phyloP scores from a whole-genome alignment of 1,140 invertebrate genomes.

The Drosophila paulistorum region DNA sequence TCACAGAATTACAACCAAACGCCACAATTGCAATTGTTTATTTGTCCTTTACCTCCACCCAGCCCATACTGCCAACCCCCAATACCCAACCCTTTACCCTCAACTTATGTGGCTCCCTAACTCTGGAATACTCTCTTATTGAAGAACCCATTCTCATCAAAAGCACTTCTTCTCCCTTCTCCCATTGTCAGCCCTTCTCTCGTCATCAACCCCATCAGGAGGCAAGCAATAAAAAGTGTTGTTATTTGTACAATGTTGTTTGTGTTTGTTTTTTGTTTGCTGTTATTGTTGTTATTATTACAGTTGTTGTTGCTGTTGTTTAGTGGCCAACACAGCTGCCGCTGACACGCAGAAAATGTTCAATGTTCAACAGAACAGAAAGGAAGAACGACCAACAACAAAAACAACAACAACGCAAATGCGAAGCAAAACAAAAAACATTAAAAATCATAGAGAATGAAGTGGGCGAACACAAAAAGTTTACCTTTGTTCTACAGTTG shows the following conservation, averaged over 20 bases:
- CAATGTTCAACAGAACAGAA: slow-evolving; percentile 56
- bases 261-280: slow-evolving; percentile 63
- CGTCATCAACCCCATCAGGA: slow-evolving; percentile 39
- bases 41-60: slow-evolving; percentile 59
- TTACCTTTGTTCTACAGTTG: slow-evolving; percentile 56
- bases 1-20: slow-evolving; percentile 68
- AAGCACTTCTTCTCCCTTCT: neutral
- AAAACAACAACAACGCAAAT: slow-evolving; percentile 30
- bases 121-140: neutral
- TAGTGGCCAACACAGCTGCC: slow-evolving; percentile 69
- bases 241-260: slow-evolving; percentile 69
- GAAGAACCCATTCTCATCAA: slow-evolving; percentile 5
- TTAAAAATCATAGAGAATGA: slow-evolving; percentile 50
- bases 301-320: slow-evolving; percentile 48
- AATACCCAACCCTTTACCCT: neutral
- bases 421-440: slow-evolving; percentile 27
- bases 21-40: slow-evolving; percentile 76
- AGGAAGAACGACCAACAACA: slow-evolving; percentile 36
- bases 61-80: slow-evolving; percentile 15
- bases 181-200: slow-evolving; percentile 13
- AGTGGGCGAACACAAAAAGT: slow-evolving; percentile 41
- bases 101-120: neutral
- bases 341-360: slow-evolving; percentile 73
- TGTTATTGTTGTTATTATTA: slow-evolving; percentile 74
- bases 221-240: slow-evolving; percentile 71